Conservation (phyloP, 2,888 invertebrate species). For the Harmothoe impar region DNA sequence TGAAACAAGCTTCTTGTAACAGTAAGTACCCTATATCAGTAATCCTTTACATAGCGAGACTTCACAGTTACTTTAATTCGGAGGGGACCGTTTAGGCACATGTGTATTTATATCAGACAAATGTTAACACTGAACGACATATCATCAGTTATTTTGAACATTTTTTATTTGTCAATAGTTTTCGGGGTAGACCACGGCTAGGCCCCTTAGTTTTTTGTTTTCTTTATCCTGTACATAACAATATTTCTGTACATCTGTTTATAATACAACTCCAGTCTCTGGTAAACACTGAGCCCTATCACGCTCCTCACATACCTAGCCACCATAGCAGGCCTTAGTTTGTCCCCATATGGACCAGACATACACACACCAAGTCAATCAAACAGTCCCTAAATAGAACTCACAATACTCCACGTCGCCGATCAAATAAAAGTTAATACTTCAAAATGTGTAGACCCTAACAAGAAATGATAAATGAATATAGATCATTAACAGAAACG, state of each 20-base stretch:
- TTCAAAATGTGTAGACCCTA: not conserved
- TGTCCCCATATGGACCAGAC: not conserved
- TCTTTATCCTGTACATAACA: conserved; percentile 58
- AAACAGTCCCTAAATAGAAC: not conserved
- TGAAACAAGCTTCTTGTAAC: too few relatives aligned
- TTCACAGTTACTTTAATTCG: too few relatives aligned
- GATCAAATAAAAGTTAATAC: not conserved
- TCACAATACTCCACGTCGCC: not conserved
- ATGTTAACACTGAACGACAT: not conserved
- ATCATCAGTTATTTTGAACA: conserved; percentile 51
- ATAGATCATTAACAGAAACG: too few relatives aligned
- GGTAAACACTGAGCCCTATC: conserved; percentile 2
- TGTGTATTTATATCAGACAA: not conserved
- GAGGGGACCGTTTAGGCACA: too few relatives aligned
- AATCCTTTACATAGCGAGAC: too few relatives aligned
- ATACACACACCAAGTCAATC: not conserved
- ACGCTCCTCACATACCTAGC: conserved; percentile 17
- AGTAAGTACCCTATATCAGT: too few relatives aligned
- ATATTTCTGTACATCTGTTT: conserved; percentile 58
- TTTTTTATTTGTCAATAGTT: conserved; percentile 60
- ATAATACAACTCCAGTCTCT: conserved; percentile 23
- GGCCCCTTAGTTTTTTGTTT: conserved; percentile 17
- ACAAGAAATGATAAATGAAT: not conserved
- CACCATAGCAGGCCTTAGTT: not conserved
- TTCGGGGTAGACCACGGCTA: not conserved